Base-by-base conservation (phyloP, 1,140 invertebrate species). In the Drosophila chauvacae region DNA sequence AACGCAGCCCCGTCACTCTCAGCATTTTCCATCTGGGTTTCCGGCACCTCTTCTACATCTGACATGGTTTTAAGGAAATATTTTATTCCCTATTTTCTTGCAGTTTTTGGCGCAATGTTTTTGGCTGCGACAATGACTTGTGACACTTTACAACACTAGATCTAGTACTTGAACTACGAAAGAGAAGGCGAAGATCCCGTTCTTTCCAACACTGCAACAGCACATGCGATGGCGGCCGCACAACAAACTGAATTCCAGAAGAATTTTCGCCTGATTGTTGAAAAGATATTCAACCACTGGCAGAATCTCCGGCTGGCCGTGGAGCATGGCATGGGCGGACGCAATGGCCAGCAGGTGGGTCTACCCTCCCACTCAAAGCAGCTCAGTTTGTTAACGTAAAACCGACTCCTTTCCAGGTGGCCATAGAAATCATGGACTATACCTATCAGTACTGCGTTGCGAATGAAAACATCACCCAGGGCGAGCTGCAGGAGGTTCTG, bases 241-340 rank as follows among this genome's bases (percentile, higher is more conserved):
- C 78, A 79, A 83, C 79, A 75, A 90, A 81, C 68, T 7, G 90
- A 91, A 18, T 90, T 91, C 51, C 58, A 85, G 42, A 90, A 87
- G 44, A 81, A 92, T 64, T 95, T 95, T 91, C 93, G 93, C 68
- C 91, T 93, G 59, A 92, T 95, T 75, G 94, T 95, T 23, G 94
- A 95, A 72, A 93, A 94, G 61, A 93, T 95, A 26, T 93, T 95
- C 44, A 95, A 94, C 77, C 95, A 95, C 80, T 95, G 95, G 95
- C 94, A 95, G 26, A 94, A 94, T 30, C 81, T 95, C 16, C 94
- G 94, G 72, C 81, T 95, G 26, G 95, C 95, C 42, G 94, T 95
- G 9, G 95, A 95, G 91, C 94, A 95, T 94, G 94, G 94, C 68
- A 95, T 94, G 94, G 95, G 94, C 39, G 94, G 95, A 35, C 94